These are phyloP conservation scores for Anableps anableps DNA, from an alignment of 2,797 vertebrate genomes.

Conservation along the genomic window DNA sequence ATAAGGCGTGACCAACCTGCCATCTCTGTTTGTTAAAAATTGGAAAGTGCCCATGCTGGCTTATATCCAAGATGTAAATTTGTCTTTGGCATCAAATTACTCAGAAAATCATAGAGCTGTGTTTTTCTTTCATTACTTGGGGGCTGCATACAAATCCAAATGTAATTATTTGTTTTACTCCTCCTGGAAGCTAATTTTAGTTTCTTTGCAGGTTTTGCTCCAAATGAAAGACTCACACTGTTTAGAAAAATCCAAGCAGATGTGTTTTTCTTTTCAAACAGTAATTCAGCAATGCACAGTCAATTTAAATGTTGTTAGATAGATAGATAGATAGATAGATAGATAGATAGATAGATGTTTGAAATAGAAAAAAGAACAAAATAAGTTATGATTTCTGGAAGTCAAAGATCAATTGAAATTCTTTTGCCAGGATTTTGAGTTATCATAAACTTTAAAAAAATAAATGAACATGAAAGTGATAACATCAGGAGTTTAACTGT, in stretches of 20 bases:
- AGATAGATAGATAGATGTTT: too few relatives aligned
- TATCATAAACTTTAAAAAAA: too few relatives aligned
- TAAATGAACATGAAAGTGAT: too few relatives aligned
- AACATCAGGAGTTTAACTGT: too few relatives aligned
- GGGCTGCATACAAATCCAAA: slow-evolving; percentile 32
- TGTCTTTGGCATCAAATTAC: slow-evolving; percentile 37
- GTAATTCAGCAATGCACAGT: background rate
- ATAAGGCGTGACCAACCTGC: slow-evolving; percentile 27
- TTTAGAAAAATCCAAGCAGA: slow-evolving; percentile 13
- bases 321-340: too few relatives aligned
- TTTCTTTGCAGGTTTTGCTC: slow-evolving; percentile 38
- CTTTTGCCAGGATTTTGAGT: too few relatives aligned
- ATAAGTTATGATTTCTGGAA: too few relatives aligned
- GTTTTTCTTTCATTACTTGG: slow-evolving; percentile 22
- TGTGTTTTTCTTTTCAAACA: background rate
- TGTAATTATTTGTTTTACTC: slow-evolving; percentile 27
- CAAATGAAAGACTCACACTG: slow-evolving; percentile 13
- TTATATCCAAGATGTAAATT: slow-evolving; percentile 33
- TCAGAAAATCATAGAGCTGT: slow-evolving; percentile 25
- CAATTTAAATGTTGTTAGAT: too few relatives aligned
- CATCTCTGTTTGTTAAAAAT: slow-evolving; percentile 43
- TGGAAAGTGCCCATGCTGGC: slow-evolving; percentile 45
- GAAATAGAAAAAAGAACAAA: too few relatives aligned
- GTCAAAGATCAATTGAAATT: too few relatives aligned
- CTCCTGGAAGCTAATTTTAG: slow-evolving; percentile 39